Conservation (phyloP, 2,797 vertebrate genomes). For the Delichon dasypus region DNA sequence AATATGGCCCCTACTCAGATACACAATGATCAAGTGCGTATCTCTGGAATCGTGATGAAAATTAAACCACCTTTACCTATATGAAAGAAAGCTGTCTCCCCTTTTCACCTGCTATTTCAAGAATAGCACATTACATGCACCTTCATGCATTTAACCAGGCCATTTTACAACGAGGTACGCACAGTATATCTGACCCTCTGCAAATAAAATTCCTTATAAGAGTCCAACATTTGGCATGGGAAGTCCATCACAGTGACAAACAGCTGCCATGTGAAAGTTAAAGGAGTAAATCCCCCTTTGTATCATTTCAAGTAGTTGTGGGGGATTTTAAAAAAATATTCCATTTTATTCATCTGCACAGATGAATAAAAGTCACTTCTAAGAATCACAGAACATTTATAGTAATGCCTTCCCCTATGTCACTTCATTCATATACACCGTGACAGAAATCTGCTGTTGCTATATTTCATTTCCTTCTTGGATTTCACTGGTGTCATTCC, state of each 20-base stretch:
- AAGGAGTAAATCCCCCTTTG: background rate
- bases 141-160: background rate
- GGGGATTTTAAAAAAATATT: rapidly evolving
- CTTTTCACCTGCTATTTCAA: background rate
- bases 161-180: background rate
- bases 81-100: background rate
- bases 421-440: background rate
- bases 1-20: background rate
- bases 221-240: background rate
- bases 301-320: background rate
- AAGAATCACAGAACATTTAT: background rate
- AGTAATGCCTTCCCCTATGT: background rate
- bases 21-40: background rate
- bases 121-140: background rate
- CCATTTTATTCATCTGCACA: background rate
- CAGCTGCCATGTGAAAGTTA: background rate
- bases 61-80: background rate
- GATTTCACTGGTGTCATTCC: slow-evolving; percentile 2
- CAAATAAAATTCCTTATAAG: background rate
- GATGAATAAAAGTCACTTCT: background rate
- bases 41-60: background rate
- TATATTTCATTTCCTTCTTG: slow-evolving; percentile 21
- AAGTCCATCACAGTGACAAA: background rate
- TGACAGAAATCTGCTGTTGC: background rate
- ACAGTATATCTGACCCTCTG: background rate